Evolutionary conservation across 2,888 invertebrate species (phyloP), one percentile per base, ranked within the genome.

Genomic region (Ophion obscuratus): DNA sequence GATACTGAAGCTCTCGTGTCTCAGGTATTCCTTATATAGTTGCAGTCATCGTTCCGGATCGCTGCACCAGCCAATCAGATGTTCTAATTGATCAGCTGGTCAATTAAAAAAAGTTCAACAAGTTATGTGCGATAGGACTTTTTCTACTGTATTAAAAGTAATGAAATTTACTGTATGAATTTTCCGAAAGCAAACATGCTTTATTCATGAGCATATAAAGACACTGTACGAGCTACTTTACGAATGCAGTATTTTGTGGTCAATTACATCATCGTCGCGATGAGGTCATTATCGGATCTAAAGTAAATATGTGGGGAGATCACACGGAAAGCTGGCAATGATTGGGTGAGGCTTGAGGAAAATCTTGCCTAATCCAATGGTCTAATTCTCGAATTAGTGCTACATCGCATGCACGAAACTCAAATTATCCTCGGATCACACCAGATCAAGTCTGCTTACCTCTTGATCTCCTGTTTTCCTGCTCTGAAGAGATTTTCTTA

Each of bases 321-420:
- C 31, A 68, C 64, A 6, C 31, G 10, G 53, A 61, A 83, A 47
- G 36, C 71, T 64, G 27, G 57, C 64, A 79, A 85, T 59, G 80
- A 78, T 67, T 70, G 53, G 27, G 62, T 0, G 20, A 57, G 71
- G 70, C n/a, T 59, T 78, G 59, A 24, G 20, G 76, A 76, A 85
- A 85, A 85, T 85, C 83, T 71, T 36, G 76, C 20, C 67, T 85
- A 85, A 85, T 85, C 79, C 79, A 40, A 57, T 36, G 66, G 78
- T 85, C 76, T 76, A 64, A 74, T 76, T 85, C 76, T 67, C 85
- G 80, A 83, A 83, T 85, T 85, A 83, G 83, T 76, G 40, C 80
- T 11, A 36, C 66, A 7, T 53, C 20, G 62, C 57, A 6, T 14
- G 27, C 14, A 5, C 53, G 66, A 53, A 36, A 31, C 11, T 27